Evolutionary conservation across 2,797 vertebrate genomes (phyloP).

Genomic region (Cichlasoma orientale): DNA sequence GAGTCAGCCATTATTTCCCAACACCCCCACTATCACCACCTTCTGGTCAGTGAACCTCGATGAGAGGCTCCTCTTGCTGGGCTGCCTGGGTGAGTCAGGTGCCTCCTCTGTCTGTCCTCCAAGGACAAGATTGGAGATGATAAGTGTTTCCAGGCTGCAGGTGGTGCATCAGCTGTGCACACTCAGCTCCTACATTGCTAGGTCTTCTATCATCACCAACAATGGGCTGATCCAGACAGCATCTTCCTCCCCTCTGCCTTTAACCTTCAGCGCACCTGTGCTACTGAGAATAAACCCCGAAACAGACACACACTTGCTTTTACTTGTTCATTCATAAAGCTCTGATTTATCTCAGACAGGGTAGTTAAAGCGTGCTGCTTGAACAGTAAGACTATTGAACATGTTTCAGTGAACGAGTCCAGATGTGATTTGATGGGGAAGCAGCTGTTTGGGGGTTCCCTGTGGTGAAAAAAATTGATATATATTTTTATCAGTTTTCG

Average conservation of each 20-base stretch:
- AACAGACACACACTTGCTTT: constrained; percentile 41
- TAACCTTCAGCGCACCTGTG: constrained; percentile 63
- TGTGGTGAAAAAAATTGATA: background rate
- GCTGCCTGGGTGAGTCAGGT: constrained; percentile 55
- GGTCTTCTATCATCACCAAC: constrained; percentile 52
- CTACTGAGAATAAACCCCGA: constrained; percentile 13
- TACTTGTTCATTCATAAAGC: constrained; percentile 59
- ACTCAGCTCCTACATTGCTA: constrained; percentile 20
- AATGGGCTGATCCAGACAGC: constrained; percentile 32
- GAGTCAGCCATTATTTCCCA: constrained; percentile 17
- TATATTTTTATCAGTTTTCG: background rate
- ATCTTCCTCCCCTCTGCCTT: constrained; percentile 22
- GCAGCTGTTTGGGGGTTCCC: background rate
- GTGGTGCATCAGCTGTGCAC: constrained; percentile 51
- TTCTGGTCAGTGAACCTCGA: constrained; percentile 7
- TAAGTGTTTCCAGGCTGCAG: constrained; percentile 60
- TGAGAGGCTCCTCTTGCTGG: constrained; percentile 22
- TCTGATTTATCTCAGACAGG: constrained; percentile 10
- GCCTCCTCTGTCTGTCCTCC: constrained; percentile 51
- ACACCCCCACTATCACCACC: background rate
- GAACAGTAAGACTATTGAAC: constrained; percentile 64
- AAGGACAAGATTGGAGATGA: constrained; percentile 59
- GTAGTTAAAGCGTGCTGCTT: background rate
- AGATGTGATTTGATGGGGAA: constrained; percentile 47
- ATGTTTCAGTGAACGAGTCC: constrained; percentile 59